Conservation (phyloP, 2,888 invertebrate genomes). For the Aethes cnicana region DNA sequence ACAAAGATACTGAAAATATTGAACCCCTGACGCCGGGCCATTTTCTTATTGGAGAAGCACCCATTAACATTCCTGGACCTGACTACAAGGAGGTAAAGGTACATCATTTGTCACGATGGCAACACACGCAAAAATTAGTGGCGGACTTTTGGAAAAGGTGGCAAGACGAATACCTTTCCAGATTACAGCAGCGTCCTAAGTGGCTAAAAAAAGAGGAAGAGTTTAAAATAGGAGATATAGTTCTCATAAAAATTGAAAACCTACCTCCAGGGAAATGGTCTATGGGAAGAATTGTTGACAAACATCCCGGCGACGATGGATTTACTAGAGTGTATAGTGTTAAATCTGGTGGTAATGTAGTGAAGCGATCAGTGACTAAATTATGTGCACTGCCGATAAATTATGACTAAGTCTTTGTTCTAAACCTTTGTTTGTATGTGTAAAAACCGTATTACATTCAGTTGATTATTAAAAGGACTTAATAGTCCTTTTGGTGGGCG, state of each 20-base stretch:
- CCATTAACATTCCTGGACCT: not conserved
- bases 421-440: no score
- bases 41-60: conserved; percentile 15
- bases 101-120: conserved; percentile 27
- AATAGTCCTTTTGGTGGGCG: no score
- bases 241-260: conserved; percentile 22
- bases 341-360: not conserved
- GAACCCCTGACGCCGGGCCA: conserved; percentile 6
- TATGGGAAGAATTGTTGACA: conserved; percentile 17
- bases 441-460: no score
- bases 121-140: conserved; percentile 24
- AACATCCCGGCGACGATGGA: conserved; percentile 11
- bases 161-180: conserved; percentile 32
- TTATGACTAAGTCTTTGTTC: not conserved
- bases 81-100: not conserved
- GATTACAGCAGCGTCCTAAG: conserved; percentile 32
- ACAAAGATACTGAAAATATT: not conserved
- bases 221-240: conserved; percentile 30
- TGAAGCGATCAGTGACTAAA: conserved; percentile 7
- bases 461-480: no score
- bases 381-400: conserved; percentile 2
- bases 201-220: conserved; percentile 31
- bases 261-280: conserved; percentile 33
- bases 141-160: conserved; percentile 32
- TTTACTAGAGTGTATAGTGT: conserved; percentile 10